Evolutionary conservation across 2,797 vertebrate genomes (phyloP).

Genomic region (Avahi laniger): DNA sequence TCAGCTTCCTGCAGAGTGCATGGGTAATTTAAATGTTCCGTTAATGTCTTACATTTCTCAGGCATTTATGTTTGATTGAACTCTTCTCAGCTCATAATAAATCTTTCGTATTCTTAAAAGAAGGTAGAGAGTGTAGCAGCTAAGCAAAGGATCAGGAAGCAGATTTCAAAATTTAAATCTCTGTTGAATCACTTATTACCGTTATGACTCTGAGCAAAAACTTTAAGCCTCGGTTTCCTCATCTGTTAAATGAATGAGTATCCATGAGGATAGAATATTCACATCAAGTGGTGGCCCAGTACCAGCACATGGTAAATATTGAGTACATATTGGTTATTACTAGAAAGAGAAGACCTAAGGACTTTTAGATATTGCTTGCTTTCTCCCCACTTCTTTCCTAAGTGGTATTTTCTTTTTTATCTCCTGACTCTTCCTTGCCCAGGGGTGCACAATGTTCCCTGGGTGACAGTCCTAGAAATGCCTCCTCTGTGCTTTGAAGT

Average conservation of each 20-base stretch:
- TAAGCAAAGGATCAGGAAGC: neutral
- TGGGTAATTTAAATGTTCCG: slow-evolving; percentile 16
- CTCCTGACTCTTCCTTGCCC: neutral
- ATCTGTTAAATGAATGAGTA: neutral
- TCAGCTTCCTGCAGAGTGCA: neutral
- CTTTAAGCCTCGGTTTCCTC: neutral
- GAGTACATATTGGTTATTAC: neutral
- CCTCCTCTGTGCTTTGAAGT: slow-evolving; percentile 38
- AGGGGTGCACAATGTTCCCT: neutral
- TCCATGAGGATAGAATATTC: fast-evolving
- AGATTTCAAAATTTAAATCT: neutral
- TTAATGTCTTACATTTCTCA: slow-evolving; percentile 32
- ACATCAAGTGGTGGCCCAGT: neutral
- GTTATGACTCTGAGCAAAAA: neutral
- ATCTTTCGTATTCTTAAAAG: neutral
- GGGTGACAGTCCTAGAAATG: neutral
- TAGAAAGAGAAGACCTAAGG: neutral
- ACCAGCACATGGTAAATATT: neutral
- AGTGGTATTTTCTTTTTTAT: neutral
- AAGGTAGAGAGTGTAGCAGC: neutral
- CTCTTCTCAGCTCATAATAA: neutral
- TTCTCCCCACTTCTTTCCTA: neutral
- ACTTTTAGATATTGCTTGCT: neutral
- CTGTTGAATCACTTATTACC: neutral
- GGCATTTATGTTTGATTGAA: neutral